A percentile compares a stretch with the other conserved stretches of the same genome.
Conservation (phyloP, 1,140 invertebrate genomes). For the Oncopodura yosiiana region DNA sequence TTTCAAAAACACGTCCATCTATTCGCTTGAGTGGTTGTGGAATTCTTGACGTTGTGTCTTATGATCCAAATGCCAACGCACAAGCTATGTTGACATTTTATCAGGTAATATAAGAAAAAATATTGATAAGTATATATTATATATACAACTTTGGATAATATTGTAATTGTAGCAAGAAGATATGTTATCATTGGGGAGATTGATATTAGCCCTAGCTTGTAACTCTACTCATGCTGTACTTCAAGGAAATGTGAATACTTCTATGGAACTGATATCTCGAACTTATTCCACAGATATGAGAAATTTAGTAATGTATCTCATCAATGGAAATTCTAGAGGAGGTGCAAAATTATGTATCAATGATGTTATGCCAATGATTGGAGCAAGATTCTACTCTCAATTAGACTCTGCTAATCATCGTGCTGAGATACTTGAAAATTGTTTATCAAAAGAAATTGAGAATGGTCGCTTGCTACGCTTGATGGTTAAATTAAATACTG, state of each 20-base stretch:
- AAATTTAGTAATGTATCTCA: conserved; percentile 80
- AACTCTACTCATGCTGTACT: conserved; percentile 78
- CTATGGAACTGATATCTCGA: conserved; percentile 76
- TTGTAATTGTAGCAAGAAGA: conserved; percentile 66
- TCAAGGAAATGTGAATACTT: conserved; percentile 70
- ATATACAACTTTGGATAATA: background rate
- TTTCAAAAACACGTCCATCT: conserved; percentile 47
- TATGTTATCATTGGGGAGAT: conserved; percentile 76
- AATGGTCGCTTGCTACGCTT: conserved; percentile 85
- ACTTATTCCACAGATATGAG: conserved; percentile 86
- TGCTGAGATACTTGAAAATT: conserved; percentile 79
- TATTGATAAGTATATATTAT: conserved; percentile 12
- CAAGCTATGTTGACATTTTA: conserved; percentile 63
- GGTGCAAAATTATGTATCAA: conserved; percentile 63
- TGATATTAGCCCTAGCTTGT: conserved; percentile 82
- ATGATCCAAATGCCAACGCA: conserved; percentile 59
- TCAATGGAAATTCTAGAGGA: conserved; percentile 25
- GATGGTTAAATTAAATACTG: conserved; percentile 76
- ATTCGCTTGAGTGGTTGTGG: conserved; percentile 71
- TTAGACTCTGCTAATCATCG: conserved; percentile 78
- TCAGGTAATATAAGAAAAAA: conserved; percentile 42
- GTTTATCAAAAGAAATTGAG: conserved; percentile 85
- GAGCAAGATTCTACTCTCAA: conserved; percentile 91
- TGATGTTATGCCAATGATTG: conserved; percentile 98
- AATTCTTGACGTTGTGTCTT: conserved; percentile 73